Conservation (phyloP, 2,888 invertebrate genomes). For the Amiota minor region DNA sequence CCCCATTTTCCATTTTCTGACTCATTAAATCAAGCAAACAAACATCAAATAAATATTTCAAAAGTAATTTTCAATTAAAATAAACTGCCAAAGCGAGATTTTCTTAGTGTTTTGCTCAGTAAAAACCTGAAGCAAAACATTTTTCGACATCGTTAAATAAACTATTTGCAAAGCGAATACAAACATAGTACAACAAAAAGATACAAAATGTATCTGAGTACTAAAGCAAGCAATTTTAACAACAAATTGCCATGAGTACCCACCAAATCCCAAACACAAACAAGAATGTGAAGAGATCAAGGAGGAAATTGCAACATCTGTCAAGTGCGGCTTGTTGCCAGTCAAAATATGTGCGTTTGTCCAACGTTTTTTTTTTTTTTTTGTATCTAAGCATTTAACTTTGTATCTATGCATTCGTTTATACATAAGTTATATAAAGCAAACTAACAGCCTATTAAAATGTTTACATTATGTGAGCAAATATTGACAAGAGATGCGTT, state of each 20-base stretch:
- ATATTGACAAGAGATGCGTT: slow-evolving; percentile 63
- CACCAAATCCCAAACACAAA: slow-evolving; percentile 46
- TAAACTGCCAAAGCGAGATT: slow-evolving; percentile 46
- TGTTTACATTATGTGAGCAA: slow-evolving; percentile 64
- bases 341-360: slow-evolving; percentile 21
- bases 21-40: slow-evolving; percentile 54
- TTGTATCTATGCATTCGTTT: slow-evolving; percentile 26
- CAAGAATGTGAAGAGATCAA: slow-evolving; percentile 49
- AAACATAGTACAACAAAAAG: slow-evolving; percentile 43
- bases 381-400: slow-evolving; percentile 18
- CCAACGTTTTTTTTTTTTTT: neutral
- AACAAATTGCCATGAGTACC: slow-evolving; percentile 36
- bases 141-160: slow-evolving; percentile 43
- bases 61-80: slow-evolving; percentile 51
- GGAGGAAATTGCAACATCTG: slow-evolving; percentile 65
- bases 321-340: slow-evolving; percentile 54
- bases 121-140: neutral
- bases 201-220: slow-evolving; percentile 35
- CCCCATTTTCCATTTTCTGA: neutral
- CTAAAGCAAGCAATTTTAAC: slow-evolving; percentile 45
- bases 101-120: slow-evolving; percentile 33
- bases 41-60: slow-evolving; percentile 30
- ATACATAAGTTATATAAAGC: slow-evolving; percentile 35
- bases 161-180: slow-evolving; percentile 55
- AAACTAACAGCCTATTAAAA: slow-evolving; percentile 66